Percentiles rank a stretch among this genome's conserved stretches.
Evolutionary conservation across 1,140 invertebrate species (phyloP).

Genomic region (Sinonovacula constricta): DNA sequence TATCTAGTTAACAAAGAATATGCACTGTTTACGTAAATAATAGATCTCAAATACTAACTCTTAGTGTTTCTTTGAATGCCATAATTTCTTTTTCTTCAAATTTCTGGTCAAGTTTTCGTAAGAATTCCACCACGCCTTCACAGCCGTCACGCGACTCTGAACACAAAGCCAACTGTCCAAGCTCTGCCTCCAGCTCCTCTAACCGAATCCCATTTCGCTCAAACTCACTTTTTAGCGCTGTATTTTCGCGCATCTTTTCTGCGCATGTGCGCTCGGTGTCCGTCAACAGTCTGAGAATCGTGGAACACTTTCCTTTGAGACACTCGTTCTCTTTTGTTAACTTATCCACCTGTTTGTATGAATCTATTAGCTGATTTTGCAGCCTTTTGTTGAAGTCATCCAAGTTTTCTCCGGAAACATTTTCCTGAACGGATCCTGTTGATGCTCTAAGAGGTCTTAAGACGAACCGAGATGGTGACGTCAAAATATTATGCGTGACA

Average conservation of each 20-base stretch:
- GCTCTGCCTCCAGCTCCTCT: neutral
- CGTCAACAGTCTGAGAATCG: constrained; percentile 11
- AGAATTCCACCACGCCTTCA: too few relatives aligned
- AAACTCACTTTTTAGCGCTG: neutral
- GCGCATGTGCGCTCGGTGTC: constrained; percentile 10
- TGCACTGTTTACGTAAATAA: too few relatives aligned
- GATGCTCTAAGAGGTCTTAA: neutral
- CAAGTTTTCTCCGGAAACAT: neutral
- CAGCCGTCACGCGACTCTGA: too few relatives aligned
- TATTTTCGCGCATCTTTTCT: neutral
- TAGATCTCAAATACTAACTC: too few relatives aligned
- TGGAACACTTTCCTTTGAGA: constrained; percentile 40
- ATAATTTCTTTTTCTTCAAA: too few relatives aligned
- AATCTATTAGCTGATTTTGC: constrained; percentile 37
- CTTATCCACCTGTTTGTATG: constrained; percentile 30
- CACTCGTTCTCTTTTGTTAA: constrained; percentile 23
- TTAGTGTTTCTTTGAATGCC: too few relatives aligned
- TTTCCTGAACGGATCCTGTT: neutral
- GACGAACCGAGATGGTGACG: too few relatives aligned
- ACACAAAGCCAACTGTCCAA: neutral
- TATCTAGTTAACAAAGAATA: too few relatives aligned
- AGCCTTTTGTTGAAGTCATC: constrained; percentile 2
- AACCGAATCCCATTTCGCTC: neutral
- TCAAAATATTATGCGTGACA: too few relatives aligned
- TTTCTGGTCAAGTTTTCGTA: too few relatives aligned